Conservation (phyloP, 2,888 invertebrate genomes). For the Tetheella fluctuosa region DNA sequence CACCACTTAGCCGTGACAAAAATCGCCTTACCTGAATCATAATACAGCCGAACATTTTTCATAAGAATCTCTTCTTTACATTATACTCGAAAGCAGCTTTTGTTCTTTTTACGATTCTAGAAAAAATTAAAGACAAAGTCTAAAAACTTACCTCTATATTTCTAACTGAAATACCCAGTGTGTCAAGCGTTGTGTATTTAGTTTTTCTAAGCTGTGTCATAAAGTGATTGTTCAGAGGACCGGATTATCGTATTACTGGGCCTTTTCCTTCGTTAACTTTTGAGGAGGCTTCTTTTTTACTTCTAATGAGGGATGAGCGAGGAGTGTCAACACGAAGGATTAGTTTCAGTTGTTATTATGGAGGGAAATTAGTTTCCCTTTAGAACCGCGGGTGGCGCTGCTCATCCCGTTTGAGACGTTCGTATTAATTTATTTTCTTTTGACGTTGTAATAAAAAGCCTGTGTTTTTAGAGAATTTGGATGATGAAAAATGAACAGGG, state of each 20-base stretch:
- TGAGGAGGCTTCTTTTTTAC: constrained; percentile 30
- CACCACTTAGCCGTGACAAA: constrained; percentile 30
- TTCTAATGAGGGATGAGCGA: constrained; percentile 31
- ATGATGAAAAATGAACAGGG: neutral
- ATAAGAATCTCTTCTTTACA: constrained; percentile 36
- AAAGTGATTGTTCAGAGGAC: constrained; percentile 26
- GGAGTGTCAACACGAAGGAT: constrained; percentile 36
- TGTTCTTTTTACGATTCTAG: constrained; percentile 35
- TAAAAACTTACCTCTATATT: neutral
- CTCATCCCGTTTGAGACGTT: constrained; percentile 6
- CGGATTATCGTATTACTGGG: constrained; percentile 40
- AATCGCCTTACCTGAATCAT: constrained; percentile 41
- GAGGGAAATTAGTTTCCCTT: constrained; percentile 20
- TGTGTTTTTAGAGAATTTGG: neutral
- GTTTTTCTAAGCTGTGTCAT: constrained; percentile 25
- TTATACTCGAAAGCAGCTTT: constrained; percentile 36
- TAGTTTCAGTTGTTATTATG: constrained; percentile 24
- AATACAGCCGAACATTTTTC: constrained; percentile 39
- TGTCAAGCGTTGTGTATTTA: constrained; percentile 5
- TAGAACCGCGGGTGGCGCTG: constrained; percentile 9
- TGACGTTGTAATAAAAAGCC: constrained; percentile 4
- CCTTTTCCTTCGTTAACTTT: constrained; percentile 42
- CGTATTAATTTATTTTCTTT: constrained; percentile 4
- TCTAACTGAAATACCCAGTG: constrained; percentile 4
- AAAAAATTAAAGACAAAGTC: constrained; percentile 19